These are phyloP conservation scores for Willowsia nigromaculata DNA, from an alignment of 2,888 invertebrate genomes.

Conservation along the genomic window DNA sequence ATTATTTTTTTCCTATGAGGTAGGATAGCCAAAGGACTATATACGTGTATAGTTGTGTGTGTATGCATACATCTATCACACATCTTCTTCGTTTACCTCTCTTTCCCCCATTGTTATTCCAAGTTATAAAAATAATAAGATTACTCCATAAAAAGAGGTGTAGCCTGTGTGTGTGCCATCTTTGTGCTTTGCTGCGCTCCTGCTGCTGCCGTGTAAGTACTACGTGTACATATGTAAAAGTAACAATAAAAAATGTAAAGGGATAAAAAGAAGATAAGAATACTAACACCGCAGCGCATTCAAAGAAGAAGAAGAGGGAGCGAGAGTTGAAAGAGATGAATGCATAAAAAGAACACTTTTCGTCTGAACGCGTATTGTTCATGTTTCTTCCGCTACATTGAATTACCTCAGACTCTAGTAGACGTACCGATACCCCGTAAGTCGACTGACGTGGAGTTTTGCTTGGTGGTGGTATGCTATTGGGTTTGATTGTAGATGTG, in stretches of 20 bases:
- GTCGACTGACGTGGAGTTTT: not conserved
- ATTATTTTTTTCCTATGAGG: not conserved
- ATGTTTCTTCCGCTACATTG: slow-evolving; percentile 69
- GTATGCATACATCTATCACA: not conserved
- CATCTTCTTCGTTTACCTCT: not conserved
- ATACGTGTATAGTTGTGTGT: not conserved
- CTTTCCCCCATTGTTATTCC: slow-evolving; percentile 21
- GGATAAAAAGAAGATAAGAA: not conserved
- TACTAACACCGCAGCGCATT: not conserved
- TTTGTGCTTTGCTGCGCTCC: not conserved
- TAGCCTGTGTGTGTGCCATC: not conserved
- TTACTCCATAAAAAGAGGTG: slow-evolving; percentile 41
- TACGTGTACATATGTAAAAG: slow-evolving; percentile 35
- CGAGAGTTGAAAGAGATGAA: slow-evolving; percentile 44
- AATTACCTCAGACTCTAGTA: not conserved
- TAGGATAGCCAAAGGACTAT: not conserved
- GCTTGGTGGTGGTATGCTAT: not conserved
- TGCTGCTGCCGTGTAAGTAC: not conserved
- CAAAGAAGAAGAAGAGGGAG: not conserved
- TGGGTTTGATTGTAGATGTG: not conserved
- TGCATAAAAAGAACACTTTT: slow-evolving; percentile 53
- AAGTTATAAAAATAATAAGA: slow-evolving; percentile 42
- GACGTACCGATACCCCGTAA: not conserved
- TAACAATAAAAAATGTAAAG: slow-evolving; percentile 25
- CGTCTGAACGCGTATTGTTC: slow-evolving; percentile 47